Evolutionary conservation across 1,140 invertebrate genomes (phyloP).

Genomic region (Temnothorax curvispinosus): DNA sequence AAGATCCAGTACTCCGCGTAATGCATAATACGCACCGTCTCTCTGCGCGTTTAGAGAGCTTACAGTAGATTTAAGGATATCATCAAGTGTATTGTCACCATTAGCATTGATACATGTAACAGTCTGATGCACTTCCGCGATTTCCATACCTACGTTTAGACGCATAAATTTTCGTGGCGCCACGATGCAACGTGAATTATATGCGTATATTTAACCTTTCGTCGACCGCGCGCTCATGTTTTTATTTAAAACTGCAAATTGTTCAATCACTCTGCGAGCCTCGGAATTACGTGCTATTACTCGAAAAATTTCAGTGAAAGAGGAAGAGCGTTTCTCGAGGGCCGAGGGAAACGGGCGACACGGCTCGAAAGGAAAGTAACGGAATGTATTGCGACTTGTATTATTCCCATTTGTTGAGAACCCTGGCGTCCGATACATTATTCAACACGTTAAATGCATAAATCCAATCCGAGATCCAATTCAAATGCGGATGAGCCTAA

Average conservation of each 20-base stretch:
- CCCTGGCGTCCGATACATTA: slow-evolving; percentile 24
- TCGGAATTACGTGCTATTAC: neutral
- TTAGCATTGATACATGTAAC: slow-evolving; percentile 1
- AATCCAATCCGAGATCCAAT: slow-evolving; percentile 1
- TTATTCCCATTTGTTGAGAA: slow-evolving; percentile 11
- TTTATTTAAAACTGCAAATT: slow-evolving; percentile 27
- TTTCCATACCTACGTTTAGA: neutral
- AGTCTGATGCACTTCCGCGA: neutral
- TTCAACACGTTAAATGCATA: slow-evolving; percentile 37
- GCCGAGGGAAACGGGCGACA: neutral
- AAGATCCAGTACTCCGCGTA: neutral
- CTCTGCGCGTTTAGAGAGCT: neutral
- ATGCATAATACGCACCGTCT: neutral
- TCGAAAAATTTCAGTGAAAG: neutral
- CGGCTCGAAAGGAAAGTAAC: neutral
- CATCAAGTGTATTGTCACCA: neutral
- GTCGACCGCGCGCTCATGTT: neutral
- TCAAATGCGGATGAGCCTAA: slow-evolving; percentile 27
- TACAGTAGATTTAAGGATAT: slow-evolving; percentile 7
- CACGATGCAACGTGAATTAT: neutral
- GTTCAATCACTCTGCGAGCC: neutral
- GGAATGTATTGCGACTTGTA: neutral
- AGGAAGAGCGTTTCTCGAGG: neutral
- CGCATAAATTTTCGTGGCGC: slow-evolving; percentile 13
- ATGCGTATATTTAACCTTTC: slow-evolving; percentile 1